These are phyloP conservation scores for Caradrina kadenii DNA, from an alignment of 2,888 invertebrate species.

Conservation along the genomic window DNA sequence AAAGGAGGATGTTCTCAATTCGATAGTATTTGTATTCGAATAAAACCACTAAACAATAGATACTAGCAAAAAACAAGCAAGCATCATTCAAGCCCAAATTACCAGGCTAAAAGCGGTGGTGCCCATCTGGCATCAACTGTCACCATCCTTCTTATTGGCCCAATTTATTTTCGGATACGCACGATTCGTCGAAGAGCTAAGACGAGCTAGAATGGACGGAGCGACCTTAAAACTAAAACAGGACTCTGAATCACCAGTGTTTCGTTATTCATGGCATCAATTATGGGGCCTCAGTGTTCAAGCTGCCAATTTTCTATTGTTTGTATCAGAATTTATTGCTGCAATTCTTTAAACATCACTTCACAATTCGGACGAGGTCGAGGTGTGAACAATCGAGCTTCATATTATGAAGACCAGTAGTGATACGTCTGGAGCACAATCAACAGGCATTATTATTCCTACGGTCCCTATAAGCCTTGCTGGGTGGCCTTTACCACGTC, in stretches of 20 bases:
- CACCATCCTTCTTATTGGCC: conserved; percentile 62
- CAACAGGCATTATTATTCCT: too few relatives aligned
- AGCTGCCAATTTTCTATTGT: conserved; percentile 59
- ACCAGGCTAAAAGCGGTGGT: conserved; percentile 54
- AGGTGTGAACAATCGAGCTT: background rate
- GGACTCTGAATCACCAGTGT: conserved; percentile 58
- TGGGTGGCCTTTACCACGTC: too few relatives aligned
- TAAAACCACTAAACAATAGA: conserved; percentile 3
- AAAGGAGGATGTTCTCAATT: too few relatives aligned
- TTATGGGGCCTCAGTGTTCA: conserved; percentile 44
- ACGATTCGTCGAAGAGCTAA: conserved; percentile 63
- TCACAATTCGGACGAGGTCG: background rate
- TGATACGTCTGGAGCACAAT: background rate
- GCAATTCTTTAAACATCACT: background rate
- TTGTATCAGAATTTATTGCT: conserved; percentile 36
- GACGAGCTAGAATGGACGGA: conserved; percentile 59
- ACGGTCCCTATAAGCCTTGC: too few relatives aligned
- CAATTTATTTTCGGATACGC: conserved; percentile 63
- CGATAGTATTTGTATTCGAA: background rate
- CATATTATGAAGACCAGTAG: background rate
- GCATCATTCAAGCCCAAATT: conserved; percentile 48
- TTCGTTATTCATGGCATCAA: conserved; percentile 53
- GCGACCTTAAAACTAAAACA: conserved; percentile 66
- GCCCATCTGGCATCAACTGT: conserved; percentile 61
- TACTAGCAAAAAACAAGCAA: conserved; percentile 31